Base-by-base conservation (phyloP, 2,797 vertebrate genomes). In the Myoxocephalus aenaeus region DNA sequence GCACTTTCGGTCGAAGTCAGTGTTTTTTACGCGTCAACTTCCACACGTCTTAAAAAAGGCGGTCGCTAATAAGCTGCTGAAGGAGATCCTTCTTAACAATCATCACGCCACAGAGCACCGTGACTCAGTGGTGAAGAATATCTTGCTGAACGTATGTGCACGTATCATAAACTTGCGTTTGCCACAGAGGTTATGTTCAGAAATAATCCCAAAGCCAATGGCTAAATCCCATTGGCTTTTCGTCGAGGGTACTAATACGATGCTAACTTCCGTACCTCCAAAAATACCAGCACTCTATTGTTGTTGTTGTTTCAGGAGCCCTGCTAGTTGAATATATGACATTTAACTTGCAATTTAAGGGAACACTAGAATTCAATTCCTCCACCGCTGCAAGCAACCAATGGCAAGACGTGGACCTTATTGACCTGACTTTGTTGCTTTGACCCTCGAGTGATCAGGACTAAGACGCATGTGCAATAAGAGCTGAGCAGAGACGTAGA, bases 351-450 rank as follows among this genome's bases (percentile, higher is more conserved):
- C 22, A 54, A 22, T 40, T 15, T 56, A 68, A 12, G 38, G 27
- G 25, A 3, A 54, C 9, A 65, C 73, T 62, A 57, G 36, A 73
- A 79, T 79, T 27, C 0, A 20, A 44, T 40, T 25, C 50, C 18
- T 59, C 18, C 40, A 48, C 29, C 2, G 10, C 53, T 32, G 12
- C 14, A 46, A 42, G 12, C 42, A 53, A 15, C 1, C 5, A 22
- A 42, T 18, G 38, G n/a, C 11, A 36, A 65, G 38, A 29, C 2
- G 40, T 6, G 1, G 70, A n/a, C 13, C 13, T 29, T 20, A 20
- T 22, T 67, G 67, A 74, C 48, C 64, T 36, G 38, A 51, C 54
- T 44, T 46, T 56, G 69, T 65, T 77, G 44, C 75, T 73, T 61
- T 72, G 63, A 80, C 56, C 27, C n/a, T 3, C 12, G 13, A 81